phyloP scores from a whole-genome alignment of 2,113 vertebrate genomes.

The Carassius auratus region DNA sequence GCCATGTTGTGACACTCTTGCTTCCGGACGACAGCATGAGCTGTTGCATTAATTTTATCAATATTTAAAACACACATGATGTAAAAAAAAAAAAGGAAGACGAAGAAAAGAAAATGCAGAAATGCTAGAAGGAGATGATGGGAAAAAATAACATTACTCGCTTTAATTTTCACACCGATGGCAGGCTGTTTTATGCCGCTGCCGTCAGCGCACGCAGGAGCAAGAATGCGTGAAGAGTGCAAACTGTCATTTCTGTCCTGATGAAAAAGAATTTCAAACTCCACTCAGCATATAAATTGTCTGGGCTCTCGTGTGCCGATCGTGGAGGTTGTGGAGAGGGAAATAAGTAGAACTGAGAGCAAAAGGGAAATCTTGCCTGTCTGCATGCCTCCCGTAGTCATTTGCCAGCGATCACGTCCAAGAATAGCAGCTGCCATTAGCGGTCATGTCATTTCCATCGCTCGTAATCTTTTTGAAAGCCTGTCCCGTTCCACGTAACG shows the following conservation, averaged over 20 bases:
- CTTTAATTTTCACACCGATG: conserved; percentile 25
- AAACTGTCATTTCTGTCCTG: conserved; percentile 32
- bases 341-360: conserved; percentile 38
- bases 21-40: not conserved
- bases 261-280: conserved; percentile 39
- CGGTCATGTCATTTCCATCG: conserved; percentile 46
- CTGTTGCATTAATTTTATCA: conserved; percentile 24
- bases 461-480: conserved; percentile 43
- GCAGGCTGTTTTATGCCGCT: conserved; percentile 8
- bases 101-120: not conserved
- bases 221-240: conserved; percentile 26
- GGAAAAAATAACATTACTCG: conserved; percentile 50
- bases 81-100: not conserved
- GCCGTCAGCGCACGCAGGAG: not conserved
- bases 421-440: conserved; percentile 57
- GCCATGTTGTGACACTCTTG: conserved; percentile 6
- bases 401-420: conserved; percentile 47
- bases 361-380: conserved; percentile 43
- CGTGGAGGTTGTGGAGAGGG: conserved; percentile 35
- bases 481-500: conserved; percentile 17
- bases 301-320: conserved; percentile 30
- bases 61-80: conserved; percentile 41
- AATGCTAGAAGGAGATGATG: not conserved
- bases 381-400: conserved; percentile 46
- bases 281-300: conserved; percentile 49